phyloP scores from a whole-genome alignment of 2,888 invertebrate genomes.

The Acronicta leporina region DNA sequence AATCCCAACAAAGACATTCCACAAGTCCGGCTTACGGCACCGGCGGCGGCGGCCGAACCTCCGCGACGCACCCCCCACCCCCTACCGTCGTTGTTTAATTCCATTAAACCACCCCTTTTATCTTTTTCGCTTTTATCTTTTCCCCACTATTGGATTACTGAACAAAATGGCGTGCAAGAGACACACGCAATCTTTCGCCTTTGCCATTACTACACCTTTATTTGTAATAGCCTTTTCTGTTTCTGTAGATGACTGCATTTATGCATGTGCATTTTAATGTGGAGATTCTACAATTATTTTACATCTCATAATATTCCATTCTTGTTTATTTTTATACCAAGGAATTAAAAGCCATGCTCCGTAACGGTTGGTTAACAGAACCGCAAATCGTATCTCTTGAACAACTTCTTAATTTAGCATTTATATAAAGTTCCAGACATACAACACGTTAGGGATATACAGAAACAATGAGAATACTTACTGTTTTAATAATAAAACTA shows the following conservation, averaged over 20 bases:
- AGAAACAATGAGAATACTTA: neutral
- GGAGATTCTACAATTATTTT: constrained; percentile 31
- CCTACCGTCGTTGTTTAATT: constrained; percentile 83
- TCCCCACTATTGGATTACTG: constrained; percentile 86
- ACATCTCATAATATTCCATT: neutral
- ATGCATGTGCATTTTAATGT: constrained; percentile 41
- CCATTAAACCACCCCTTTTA: constrained; percentile 88
- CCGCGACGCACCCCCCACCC: constrained; percentile 49
- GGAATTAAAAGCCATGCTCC: constrained; percentile 3
- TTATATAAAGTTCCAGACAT: neutral
- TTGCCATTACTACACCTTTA: constrained; percentile 75
- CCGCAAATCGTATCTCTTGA: constrained; percentile 1
- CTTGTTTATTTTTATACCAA: constrained; percentile 6
- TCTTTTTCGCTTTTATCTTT: constrained; percentile 87
- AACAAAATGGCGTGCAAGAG: constrained; percentile 85
- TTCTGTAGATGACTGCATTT: constrained; percentile 54
- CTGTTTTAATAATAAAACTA: neutral
- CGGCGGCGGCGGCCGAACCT: constrained; percentile 57
- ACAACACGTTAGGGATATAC: neutral
- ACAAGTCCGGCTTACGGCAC: constrained; percentile 82
- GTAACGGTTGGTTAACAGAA: constrained; percentile 3
- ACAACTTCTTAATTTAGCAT: too few relatives aligned
- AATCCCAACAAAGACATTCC: constrained; percentile 84
- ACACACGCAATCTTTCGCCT: constrained; percentile 83
- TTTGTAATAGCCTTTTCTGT: constrained; percentile 69